Evolutionary conservation across 2,113 vertebrate genomes (phyloP).

Genomic region (Salminus brasiliensis): DNA sequence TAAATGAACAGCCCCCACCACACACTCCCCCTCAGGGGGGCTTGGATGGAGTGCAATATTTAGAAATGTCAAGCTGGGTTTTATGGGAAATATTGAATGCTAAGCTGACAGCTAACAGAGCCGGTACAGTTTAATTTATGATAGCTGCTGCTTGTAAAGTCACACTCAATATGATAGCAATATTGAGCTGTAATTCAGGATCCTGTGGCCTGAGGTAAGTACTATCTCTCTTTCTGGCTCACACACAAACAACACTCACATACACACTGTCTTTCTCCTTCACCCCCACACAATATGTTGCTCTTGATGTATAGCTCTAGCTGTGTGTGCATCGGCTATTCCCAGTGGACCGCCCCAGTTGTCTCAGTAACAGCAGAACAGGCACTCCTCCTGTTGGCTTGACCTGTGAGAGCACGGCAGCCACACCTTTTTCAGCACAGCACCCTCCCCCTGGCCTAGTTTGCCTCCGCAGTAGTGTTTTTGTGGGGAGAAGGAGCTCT

Average conservation of each 20-base stretch:
- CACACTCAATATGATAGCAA: conserved; percentile 26
- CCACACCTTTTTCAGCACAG: conserved; percentile 10
- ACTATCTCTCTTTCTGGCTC: conserved; percentile 23
- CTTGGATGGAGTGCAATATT: conserved; percentile 36
- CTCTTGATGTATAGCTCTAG: conserved; percentile 40
- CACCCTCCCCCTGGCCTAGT: conserved; percentile 50
- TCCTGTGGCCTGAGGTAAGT: conserved; percentile 2
- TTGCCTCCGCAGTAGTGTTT: conserved; percentile 48
- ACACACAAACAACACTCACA: conserved; percentile 21
- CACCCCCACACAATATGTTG: conserved; percentile 32
- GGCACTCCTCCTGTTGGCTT: conserved; percentile 42
- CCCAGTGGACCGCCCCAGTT: conserved; percentile 39
- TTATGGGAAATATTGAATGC: conserved; percentile 43
- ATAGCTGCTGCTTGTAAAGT: conserved; percentile 15
- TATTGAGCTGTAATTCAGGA: conserved; percentile 27
- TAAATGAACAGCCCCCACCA: conserved; percentile 31
- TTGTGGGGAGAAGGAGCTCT: conserved; percentile 43
- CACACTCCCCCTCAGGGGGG: conserved; percentile 20
- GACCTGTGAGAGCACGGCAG: conserved; percentile 39
- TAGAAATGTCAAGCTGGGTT: conserved; percentile 46
- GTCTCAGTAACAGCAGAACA: conserved; percentile 54
- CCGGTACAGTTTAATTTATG: conserved; percentile 38
- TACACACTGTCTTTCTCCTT: neutral
- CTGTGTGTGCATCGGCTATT: conserved; percentile 49
- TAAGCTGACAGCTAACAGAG: conserved; percentile 29